Base-by-base conservation (phyloP, 2,888 invertebrate species). In the Deilephila porcellus region DNA sequence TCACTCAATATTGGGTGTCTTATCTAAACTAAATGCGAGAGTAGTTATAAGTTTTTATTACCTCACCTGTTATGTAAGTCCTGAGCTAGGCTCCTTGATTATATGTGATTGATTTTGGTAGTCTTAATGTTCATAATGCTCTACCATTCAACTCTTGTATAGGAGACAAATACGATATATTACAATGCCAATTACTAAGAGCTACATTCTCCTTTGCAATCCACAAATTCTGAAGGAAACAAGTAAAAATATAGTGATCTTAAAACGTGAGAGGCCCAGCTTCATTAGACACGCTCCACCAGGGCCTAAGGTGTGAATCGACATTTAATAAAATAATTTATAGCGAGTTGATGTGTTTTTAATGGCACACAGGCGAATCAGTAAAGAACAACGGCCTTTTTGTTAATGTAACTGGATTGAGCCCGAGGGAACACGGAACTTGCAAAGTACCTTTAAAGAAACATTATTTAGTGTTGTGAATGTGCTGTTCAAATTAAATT, bases 301-400 rank as follows among this genome's bases (percentile, higher is more conserved):
- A 79, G 85, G 86, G 86, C 83, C 88, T 89, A 88, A 93, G 92
- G 92, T 93, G 93, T 91, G 91, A 92, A 93, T 92, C 88, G 90
- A 90, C 91, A 91, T 93, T 92, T 92, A 92, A 91, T 92, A 90
- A 90, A 93, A 92, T 91, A 91, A 91, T 92, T 90, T 90, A 91
- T 90, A 85, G 84, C 84, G 79, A 80, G 80, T 88, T 93, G 90
- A 93, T 93, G 93, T 79, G 87, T 90, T 93, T 94, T 93, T 94
- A 93, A 94, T 94, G 92, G 62, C 45, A 53, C 63, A 52, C 73
- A 52, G 67, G 52, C 67, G 74, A 64, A 74, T 64, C 71, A 72
- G 73, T 74, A 74, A 76, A 72, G 74, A 73, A 72, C 60, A 56
- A 59, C 73, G 62, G 71, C 32, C 20, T 72, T 71, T 71, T 72